phyloP scores from a whole-genome alignment of 2,888 invertebrate species.

The Stomorhina lunata region DNA sequence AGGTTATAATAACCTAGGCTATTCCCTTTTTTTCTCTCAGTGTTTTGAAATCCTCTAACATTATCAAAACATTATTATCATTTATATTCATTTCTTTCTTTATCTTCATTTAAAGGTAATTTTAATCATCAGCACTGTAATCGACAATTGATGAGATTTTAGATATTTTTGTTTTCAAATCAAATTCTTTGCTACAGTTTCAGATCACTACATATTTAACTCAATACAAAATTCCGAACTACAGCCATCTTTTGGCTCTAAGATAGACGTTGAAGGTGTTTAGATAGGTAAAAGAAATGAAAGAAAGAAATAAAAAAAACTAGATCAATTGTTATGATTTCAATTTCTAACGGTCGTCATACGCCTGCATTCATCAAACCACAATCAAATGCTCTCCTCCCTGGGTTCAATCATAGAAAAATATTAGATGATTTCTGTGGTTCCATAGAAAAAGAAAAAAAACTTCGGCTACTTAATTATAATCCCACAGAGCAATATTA shows the following conservation, averaged over 20 bases:
- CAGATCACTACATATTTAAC: neutral
- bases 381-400: slow-evolving; percentile 17
- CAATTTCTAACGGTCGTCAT: slow-evolving; percentile 30
- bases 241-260: too few relatives aligned
- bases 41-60: neutral
- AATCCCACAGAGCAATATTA: neutral
- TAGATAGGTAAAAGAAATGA: neutral
- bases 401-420: neutral
- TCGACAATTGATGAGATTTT: slow-evolving; percentile 62
- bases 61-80: slow-evolving; percentile 16
- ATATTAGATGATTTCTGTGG: slow-evolving; percentile 5
- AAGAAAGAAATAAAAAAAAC: neutral
- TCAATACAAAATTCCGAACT: neutral
- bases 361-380: slow-evolving; percentile 30
- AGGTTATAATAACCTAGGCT: too few relatives aligned
- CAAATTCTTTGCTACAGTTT: neutral
- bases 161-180: neutral
- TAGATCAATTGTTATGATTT: slow-evolving; percentile 54
- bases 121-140: slow-evolving; percentile 55
- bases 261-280: slow-evolving; percentile 12
- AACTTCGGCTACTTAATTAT: neutral
- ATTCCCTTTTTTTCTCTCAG: neutral
- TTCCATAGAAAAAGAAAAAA: neutral
- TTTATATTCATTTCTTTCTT: slow-evolving; percentile 11
- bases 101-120: slow-evolving; percentile 18